Percentiles rank a stretch among this genome's conserved stretches.
Conservation (phyloP, 1,140 invertebrate species). For the Schlechtendalia chinensis region DNA sequence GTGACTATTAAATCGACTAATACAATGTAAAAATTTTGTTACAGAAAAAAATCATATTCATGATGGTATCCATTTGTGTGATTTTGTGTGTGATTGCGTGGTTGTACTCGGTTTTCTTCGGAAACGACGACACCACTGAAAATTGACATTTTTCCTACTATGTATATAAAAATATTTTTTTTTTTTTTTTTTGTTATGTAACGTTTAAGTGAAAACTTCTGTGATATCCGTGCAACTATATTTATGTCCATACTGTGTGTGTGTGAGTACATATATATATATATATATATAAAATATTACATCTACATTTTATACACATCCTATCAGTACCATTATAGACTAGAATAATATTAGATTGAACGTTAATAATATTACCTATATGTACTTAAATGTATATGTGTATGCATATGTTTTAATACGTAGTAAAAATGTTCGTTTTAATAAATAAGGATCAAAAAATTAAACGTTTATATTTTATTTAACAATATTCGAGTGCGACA, state of each 20-base stretch:
- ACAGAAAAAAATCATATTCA: conserved; percentile 40
- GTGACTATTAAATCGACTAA: neutral
- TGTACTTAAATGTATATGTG: neutral
- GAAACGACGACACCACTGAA: conserved; percentile 3
- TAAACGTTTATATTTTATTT: too few relatives aligned
- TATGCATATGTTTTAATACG: neutral
- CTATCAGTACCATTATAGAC: neutral
- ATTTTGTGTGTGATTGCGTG: conserved; percentile 1
- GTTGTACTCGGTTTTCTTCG: conserved; percentile 8
- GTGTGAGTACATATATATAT: too few relatives aligned
- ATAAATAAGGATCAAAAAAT: conserved; percentile 4
- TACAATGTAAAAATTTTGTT: conserved; percentile 10
- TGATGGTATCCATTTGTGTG: conserved; percentile 4
- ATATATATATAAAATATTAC: neutral
- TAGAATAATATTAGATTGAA: neutral
- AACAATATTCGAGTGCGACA: too few relatives aligned
- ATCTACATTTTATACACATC: neutral
- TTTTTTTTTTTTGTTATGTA: neutral
- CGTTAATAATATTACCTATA: neutral
- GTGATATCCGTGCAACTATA: conserved; percentile 39
- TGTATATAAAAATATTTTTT: too few relatives aligned
- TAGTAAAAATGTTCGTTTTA: neutral
- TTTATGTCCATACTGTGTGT: neutral
- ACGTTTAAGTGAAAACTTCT: conserved; percentile 7
- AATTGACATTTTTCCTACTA: neutral